Evolutionary conservation across 2,888 invertebrate species (phyloP), one percentile per base, ranked within the genome.

Genomic region (Selenia dentaria): DNA sequence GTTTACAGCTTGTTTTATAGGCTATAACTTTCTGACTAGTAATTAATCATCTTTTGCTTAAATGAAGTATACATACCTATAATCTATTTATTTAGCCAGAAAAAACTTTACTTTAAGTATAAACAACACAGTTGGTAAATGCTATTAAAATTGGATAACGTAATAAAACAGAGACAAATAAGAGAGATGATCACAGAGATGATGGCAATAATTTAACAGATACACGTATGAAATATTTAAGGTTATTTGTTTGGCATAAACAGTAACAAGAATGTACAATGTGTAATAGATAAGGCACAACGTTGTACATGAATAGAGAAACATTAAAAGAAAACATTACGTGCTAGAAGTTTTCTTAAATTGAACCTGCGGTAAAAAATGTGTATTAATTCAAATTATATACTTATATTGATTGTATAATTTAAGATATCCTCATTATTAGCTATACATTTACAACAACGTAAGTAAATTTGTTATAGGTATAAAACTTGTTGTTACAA

Each of bases 201-300:
- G 57, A 58, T 68, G 66, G 75, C 76, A 78, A 79, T 81, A 79
- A 79, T 80, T 79, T 71, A 57, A 64, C 56, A 67, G 67, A 69
- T 75, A 78, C 78, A 78, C 62, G 69, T 59, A 62, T 85, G 85
- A 85, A 71, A 75, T 76, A 86, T 82, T 66, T 64, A 67, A 49
- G 67, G 73, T 57, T 79, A 83, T 86, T 83, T 83, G 81, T 85
- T 78, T 70, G 58, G 71, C 42, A 71, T 74, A 76, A 81, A 79
- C 61, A 67, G 63, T 26, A 26, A 44, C 54, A 35, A 16, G 14
- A 40, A 62, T 43, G n/a, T 33, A 8, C 1, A 4, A 6, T 3
- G 6, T 12, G 13, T 3, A 3, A 10, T 61, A 57, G 78, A 79
- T 68, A 48, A 22, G 76, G 69, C 31, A 59, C 54, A 36, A 20